A percentile compares a stretch with the other conserved stretches of the same genome.
These are phyloP conservation scores for Eilema caniola DNA, from an alignment of 2,888 invertebrate species.

Conservation along the genomic window DNA sequence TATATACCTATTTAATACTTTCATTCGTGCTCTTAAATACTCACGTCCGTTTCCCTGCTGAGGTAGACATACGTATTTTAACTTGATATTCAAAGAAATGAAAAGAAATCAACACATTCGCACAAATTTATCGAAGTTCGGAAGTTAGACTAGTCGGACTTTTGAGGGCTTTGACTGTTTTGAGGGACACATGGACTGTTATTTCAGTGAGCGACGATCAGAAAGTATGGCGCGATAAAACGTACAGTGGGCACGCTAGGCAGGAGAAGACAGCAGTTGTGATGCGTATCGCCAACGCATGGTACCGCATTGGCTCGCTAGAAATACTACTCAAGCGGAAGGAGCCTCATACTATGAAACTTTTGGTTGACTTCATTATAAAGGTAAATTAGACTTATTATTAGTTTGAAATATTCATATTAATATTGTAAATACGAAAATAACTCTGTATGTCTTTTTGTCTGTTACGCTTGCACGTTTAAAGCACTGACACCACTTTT, in stretches of 20 bases:
- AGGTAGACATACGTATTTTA: background rate
- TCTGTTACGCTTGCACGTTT: too few relatives aligned
- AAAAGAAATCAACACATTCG: background rate
- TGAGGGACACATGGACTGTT: background rate
- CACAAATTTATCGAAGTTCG: too few relatives aligned
- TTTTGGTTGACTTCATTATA: conserved; percentile 83
- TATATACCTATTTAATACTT: background rate
- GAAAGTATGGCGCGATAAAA: conserved; percentile 87
- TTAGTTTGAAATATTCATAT: too few relatives aligned
- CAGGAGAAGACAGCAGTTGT: conserved; percentile 87
- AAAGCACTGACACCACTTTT: too few relatives aligned
- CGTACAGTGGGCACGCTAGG: conserved; percentile 85
- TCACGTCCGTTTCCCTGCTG: background rate
- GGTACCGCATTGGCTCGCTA: conserved; percentile 88
- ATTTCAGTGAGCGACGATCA: conserved; percentile 82
- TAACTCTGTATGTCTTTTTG: too few relatives aligned
- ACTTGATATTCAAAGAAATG: background rate
- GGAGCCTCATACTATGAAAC: conserved; percentile 79
- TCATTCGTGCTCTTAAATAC: background rate
- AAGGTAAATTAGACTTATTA: conserved; percentile 53
- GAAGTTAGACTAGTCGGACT: too few relatives aligned
- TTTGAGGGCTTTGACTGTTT: too few relatives aligned
- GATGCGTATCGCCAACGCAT: conserved; percentile 85
- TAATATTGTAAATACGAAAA: too few relatives aligned
- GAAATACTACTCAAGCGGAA: conserved; percentile 86